These are phyloP conservation scores for Agrypnia vestita DNA, from an alignment of 1,140 invertebrate genomes.

Conservation along the genomic window DNA sequence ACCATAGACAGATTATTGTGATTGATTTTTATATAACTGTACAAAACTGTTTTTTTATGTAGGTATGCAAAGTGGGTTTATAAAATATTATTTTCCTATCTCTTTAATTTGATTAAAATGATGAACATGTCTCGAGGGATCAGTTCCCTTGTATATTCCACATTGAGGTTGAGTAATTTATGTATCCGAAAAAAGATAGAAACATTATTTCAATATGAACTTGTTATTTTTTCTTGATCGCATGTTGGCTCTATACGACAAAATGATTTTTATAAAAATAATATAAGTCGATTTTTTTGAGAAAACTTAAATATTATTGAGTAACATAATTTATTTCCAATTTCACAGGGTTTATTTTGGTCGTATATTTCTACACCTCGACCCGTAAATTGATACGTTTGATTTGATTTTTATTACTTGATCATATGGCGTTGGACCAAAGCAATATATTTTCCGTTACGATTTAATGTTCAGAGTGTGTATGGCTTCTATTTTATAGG, in stretches of 20 bases:
- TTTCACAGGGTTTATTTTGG: too few relatives aligned
- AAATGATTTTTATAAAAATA: too few relatives aligned
- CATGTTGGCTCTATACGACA: too few relatives aligned
- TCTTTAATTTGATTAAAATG: slow-evolving; percentile 5
- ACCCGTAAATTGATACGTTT: slow-evolving; percentile 56
- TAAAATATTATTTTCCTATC: neutral
- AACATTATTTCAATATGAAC: too few relatives aligned
- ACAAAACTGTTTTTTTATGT: neutral
- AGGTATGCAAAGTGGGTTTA: neutral
- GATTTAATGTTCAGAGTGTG: slow-evolving; percentile 42
- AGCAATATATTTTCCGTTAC: slow-evolving; percentile 58
- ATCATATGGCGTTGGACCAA: slow-evolving; percentile 52
- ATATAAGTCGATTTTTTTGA: too few relatives aligned
- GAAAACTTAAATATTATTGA: too few relatives aligned
- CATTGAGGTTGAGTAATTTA: slow-evolving; percentile 31
- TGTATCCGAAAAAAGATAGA: neutral
- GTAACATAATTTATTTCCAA: too few relatives aligned
- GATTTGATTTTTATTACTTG: slow-evolving; percentile 59
- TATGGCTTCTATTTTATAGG: slow-evolving; percentile 12
- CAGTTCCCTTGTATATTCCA: slow-evolving; percentile 16
- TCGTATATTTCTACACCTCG: slow-evolving; percentile 13
- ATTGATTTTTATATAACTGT: too few relatives aligned
- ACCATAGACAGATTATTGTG: too few relatives aligned
- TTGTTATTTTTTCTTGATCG: too few relatives aligned
- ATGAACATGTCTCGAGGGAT: slow-evolving; percentile 31